Conservation (phyloP, 2,797 vertebrate genomes). For the Enteromius trimaculatus region DNA sequence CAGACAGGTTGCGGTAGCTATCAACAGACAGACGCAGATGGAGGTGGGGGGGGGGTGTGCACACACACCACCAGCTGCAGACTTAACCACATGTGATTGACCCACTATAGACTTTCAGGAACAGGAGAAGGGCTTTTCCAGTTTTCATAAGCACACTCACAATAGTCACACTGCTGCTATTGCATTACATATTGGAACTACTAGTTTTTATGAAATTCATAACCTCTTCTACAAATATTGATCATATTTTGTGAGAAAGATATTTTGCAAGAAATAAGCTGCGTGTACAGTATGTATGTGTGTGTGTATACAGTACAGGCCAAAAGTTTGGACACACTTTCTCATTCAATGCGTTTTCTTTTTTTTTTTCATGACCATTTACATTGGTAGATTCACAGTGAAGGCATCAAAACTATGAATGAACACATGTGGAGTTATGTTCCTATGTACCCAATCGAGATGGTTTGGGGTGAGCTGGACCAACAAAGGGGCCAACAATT, state of each 20-base stretch:
- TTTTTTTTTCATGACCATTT: too few species aligned
- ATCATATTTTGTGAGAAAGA: not conserved
- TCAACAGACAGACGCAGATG: constrained; percentile 45
- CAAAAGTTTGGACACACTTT: too few species aligned
- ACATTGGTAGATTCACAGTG: too few species aligned
- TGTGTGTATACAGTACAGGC: too few species aligned
- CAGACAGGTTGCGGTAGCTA: constrained; percentile 46
- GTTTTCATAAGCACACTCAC: constrained; percentile 60
- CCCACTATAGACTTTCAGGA: constrained; percentile 79
- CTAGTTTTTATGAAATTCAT: constrained; percentile 23
- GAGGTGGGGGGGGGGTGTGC: constrained; percentile 32
- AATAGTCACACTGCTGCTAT: constrained; percentile 49
- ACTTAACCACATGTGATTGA: constrained; percentile 73
- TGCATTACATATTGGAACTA: constrained; percentile 1
- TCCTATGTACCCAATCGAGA: too few species aligned
- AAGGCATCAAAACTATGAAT: too few species aligned
- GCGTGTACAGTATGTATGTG: not conserved
- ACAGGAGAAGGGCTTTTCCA: constrained; percentile 78
- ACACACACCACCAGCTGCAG: constrained; percentile 65
- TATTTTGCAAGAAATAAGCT: too few species aligned
- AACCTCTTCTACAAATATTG: constrained; percentile 15
- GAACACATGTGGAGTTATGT: too few species aligned
- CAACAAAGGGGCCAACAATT: too few species aligned
- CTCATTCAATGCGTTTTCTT: too few species aligned
- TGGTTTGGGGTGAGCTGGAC: too few species aligned